A percentile compares a stretch with the other conserved stretches of the same genome.
These are phyloP conservation scores for Metaphire vulgaris DNA, from an alignment of 1,140 invertebrate genomes.

Conservation along the genomic window DNA sequence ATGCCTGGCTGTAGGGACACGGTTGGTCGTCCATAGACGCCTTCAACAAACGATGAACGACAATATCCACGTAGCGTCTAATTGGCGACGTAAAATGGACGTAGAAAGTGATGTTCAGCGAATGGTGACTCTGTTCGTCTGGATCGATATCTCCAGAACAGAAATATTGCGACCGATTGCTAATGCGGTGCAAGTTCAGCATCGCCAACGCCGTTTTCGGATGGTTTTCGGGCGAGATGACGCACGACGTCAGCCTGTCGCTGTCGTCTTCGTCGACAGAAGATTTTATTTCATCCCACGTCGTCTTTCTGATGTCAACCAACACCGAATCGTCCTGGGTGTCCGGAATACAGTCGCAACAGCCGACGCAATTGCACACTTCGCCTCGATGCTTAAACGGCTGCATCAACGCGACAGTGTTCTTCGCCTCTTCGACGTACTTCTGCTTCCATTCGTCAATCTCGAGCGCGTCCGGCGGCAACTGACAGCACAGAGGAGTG, in stretches of 20 bases:
- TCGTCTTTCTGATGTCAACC: background rate
- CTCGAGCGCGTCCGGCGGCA: constrained; percentile 31
- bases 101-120: constrained; percentile 35
- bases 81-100: constrained; percentile 54
- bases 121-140: constrained; percentile 30
- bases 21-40: constrained; percentile 26
- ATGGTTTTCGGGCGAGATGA: background rate
- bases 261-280: background rate
- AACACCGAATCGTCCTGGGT: background rate
- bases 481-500: constrained; percentile 39
- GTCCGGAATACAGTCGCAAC: background rate
- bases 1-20: background rate
- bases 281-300: background rate
- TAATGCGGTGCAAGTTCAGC: constrained; percentile 2
- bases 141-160: constrained; percentile 18
- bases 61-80: constrained; percentile 48
- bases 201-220: constrained; percentile 11
- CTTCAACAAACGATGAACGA: constrained; percentile 40
- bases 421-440: constrained; percentile 4
- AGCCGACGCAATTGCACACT: constrained; percentile 26
- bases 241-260: background rate
- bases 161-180: constrained; percentile 17
- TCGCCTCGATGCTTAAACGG: constrained; percentile 30
- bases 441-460: constrained; percentile 37
- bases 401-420: constrained; percentile 27